A percentile compares a stretch with the other conserved stretches of the same genome.
Evolutionary conservation across 30 jellyfish, hydroid and myxozoan species (phyloP).

Genomic region (Clytia hemisphaerica): DNA sequence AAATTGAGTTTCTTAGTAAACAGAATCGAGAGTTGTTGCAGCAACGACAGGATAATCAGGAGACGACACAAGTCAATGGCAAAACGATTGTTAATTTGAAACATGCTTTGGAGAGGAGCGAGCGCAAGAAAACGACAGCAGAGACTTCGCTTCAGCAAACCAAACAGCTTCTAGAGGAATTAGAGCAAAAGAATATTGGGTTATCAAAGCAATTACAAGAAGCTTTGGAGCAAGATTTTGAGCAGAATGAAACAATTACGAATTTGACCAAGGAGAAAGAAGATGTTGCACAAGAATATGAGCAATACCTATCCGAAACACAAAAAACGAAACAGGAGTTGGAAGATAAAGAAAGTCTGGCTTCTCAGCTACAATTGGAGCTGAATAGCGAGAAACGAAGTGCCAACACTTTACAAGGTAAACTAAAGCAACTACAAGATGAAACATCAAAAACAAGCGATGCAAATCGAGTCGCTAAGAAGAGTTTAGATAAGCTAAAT

Average conservation of each 20-base stretch:
- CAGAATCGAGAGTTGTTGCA: background rate
- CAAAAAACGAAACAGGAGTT: background rate
- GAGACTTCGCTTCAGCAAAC: background rate
- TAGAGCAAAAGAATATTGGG: conserved; percentile 1
- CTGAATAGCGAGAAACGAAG: background rate
- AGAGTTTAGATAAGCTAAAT: background rate
- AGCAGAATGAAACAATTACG: background rate
- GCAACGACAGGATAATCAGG: background rate
- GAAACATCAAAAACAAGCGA: background rate
- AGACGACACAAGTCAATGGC: background rate
- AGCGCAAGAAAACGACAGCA: background rate
- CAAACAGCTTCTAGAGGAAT: background rate
- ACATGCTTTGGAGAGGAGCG: background rate
- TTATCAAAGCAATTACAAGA: background rate
- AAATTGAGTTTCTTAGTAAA: background rate
- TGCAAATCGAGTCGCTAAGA: background rate
- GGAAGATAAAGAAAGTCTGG: background rate
- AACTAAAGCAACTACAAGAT: background rate
- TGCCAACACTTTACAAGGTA: background rate
- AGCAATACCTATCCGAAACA: no score
- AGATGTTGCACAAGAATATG: background rate
- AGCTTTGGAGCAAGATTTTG: background rate
- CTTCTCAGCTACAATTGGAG: background rate
- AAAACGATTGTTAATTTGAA: background rate
- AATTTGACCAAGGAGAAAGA: conserved; percentile 2